Percentiles rank a stretch among this genome's conserved stretches.
Conservation (phyloP, 2,797 vertebrate species). For the Antennarius maculatus region DNA sequence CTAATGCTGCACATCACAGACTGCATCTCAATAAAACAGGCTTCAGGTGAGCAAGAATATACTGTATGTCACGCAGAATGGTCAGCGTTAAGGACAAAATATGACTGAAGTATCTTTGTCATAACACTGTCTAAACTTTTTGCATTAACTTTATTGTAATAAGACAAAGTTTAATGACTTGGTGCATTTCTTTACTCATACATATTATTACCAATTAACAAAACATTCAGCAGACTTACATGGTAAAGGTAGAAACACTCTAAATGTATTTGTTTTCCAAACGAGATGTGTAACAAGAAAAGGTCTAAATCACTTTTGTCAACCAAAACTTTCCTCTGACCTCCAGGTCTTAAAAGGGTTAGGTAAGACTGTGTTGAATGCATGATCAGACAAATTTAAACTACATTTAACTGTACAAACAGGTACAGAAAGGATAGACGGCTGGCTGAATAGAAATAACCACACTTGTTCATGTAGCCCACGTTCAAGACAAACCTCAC, state of each 20-base stretch:
- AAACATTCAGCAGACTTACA: neutral
- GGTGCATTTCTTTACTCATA: too few species aligned
- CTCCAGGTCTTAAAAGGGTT: neutral
- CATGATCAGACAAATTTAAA: too few species aligned
- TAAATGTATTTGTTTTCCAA: neutral
- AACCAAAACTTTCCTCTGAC: neutral
- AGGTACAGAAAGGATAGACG: neutral
- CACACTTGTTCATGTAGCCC: neutral
- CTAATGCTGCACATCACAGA: neutral
- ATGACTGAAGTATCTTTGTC: too few species aligned
- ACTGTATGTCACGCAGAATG: too few species aligned
- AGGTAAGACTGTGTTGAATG: too few species aligned
- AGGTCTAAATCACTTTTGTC: too few species aligned
- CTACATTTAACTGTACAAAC: neutral
- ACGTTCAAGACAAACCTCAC: conserved; percentile 4
- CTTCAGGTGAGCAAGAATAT: neutral
- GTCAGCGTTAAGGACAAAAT: too few species aligned
- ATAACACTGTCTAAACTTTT: too few species aligned
- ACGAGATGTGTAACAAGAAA: neutral
- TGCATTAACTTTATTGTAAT: too few species aligned
- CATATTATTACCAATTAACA: neutral
- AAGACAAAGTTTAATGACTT: too few species aligned
- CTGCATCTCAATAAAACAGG: neutral
- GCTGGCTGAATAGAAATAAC: conserved; percentile 2
- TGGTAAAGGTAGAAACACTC: neutral